Evolutionary conservation across 1,140 invertebrate genomes (phyloP).

Genomic region (Euura saliciscinereae): DNA sequence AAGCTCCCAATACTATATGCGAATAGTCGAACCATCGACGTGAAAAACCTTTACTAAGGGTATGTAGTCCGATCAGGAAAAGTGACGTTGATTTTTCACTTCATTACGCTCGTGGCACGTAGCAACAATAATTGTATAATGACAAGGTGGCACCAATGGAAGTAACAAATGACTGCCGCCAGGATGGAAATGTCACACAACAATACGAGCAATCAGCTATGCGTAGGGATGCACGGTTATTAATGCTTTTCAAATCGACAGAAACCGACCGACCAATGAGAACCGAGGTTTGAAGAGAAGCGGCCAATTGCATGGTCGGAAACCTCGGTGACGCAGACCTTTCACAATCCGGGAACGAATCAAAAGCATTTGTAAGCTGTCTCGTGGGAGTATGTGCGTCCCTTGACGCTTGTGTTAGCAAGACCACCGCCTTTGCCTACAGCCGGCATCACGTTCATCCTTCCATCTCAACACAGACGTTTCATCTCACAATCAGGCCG

Average conservation of each 20-base stretch:
- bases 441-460: not conserved
- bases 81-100: conserved; percentile 5
- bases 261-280: conserved; percentile 5
- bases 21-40: no score
- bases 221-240: not conserved
- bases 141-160: not conserved
- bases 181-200: conserved; percentile 13
- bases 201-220: conserved; percentile 12
- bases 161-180: conserved; percentile 10
- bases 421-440: not conserved
- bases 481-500: not conserved
- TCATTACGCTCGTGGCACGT: not conserved
- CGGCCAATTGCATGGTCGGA: not conserved
- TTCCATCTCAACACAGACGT: not conserved
- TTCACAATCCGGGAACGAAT: not conserved
- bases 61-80: not conserved
- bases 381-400: conserved; percentile 3
- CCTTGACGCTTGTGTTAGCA: conserved; percentile 1
- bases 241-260: conserved; percentile 11
- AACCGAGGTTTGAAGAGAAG: not conserved
- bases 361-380: conserved; percentile 5
- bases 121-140: conserved; percentile 8
- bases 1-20: no score
- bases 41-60: not conserved
- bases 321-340: not conserved